Evolutionary conservation across 2,888 invertebrate species (phyloP), one percentile per base, ranked within the genome.

Genomic region (Arenicola marina): DNA sequence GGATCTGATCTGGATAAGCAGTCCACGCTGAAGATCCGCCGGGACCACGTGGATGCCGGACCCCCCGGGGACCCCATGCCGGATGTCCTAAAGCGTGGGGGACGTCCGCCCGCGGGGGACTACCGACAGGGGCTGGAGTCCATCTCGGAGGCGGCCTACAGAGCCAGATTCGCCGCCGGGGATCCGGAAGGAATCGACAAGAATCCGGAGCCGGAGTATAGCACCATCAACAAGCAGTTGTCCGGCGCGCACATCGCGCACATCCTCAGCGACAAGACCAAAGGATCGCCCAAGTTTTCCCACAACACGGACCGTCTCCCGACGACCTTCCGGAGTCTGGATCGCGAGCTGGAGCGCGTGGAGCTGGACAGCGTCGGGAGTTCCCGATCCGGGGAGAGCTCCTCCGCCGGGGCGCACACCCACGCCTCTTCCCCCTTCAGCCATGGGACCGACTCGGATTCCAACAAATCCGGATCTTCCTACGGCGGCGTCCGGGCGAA

Each of bases 351-450:
- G 15, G 66, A 63, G 18, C 53, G 56, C 28, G 51, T 66, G 29
- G 67, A 67, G 38, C 62, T 67, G 45, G 67, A 67, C 57, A 65
- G 65, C 31, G 65, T 67, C 1, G 63, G 67, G 26, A 65, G 65
- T 46, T 67, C 67, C 3, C 43, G 62, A 24, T 67, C 67, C 0
- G 67, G 62, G 2, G 67, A 54, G 21, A 59, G 59, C 48, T 58
- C 61, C 31, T 62, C 65, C n/a, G 61, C 56, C n/a, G 64, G 67
- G n/a, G 43, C 46, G 31, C 31, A 59, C 21, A 62, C 62, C 2
- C 61, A 64, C 51, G 46, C 38, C 51, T 60, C 61, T 3, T 64
- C 51, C 53, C 60, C 51, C 28, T 59, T 58, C 46, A 63, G 66
- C 63, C 32, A 59, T 18, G 33, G 51, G 24, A 59, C 61, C 2